These are phyloP conservation scores for Cryptotis parvus DNA, from an alignment of 2,113 vertebrate species.

Conservation along the genomic window DNA sequence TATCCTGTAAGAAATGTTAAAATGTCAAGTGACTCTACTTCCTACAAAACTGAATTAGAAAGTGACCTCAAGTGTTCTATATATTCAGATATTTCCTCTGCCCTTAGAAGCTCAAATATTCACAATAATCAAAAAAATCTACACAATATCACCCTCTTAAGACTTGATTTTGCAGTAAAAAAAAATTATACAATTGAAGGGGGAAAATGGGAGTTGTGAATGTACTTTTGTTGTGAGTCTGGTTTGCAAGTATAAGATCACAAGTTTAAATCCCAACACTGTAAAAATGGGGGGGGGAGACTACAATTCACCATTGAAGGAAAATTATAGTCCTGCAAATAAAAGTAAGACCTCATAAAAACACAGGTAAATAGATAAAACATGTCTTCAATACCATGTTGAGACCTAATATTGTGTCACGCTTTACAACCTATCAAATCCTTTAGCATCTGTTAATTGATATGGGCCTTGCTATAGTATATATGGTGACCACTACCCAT, in stretches of 20 bases:
- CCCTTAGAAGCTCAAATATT: slow-evolving; percentile 74
- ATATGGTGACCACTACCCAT: background rate
- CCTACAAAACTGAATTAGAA: slow-evolving; percentile 73
- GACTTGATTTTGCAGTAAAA: slow-evolving; percentile 49
- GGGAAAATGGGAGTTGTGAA: background rate
- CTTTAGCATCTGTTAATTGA: background rate
- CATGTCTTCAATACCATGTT: background rate
- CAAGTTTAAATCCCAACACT: no score
- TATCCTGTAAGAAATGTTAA: slow-evolving; percentile 75
- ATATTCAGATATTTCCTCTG: slow-evolving; percentile 67
- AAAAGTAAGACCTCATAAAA: background rate
- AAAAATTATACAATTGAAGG: slow-evolving; percentile 59
- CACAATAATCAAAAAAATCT: slow-evolving; percentile 72
- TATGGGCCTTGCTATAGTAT: background rate
- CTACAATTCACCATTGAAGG: background rate
- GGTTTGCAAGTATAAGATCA: no score
- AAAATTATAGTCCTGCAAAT: slow-evolving; percentile 53
- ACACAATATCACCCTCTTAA: slow-evolving; percentile 39
- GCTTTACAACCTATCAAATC: slow-evolving; percentile 17
- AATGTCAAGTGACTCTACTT: slow-evolving; percentile 67
- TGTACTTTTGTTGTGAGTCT: no score
- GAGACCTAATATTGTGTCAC: background rate
- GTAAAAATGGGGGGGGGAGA: no score
- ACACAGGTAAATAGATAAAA: slow-evolving; percentile 2
- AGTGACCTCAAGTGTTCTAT: slow-evolving; percentile 77